A percentile compares a stretch with the other conserved stretches of the same genome.
Conservation (phyloP, 1,140 invertebrate genomes). For the Pseudobourletiella spinata region DNA sequence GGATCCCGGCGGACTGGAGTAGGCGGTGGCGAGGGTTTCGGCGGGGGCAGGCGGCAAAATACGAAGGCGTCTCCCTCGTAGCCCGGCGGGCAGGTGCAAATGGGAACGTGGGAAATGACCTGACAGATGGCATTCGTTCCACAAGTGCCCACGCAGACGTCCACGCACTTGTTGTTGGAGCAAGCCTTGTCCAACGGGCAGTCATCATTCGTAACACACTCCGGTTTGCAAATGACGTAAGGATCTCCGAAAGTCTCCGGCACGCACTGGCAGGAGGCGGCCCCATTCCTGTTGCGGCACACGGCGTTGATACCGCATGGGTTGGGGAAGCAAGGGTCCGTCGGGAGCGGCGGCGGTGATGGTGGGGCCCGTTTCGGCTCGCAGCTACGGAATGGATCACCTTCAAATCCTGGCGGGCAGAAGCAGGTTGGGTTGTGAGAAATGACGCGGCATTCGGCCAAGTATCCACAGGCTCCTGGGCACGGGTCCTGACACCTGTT, state of each 20-base stretch:
- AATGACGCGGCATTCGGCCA: slow-evolving; percentile 48
- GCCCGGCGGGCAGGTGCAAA: slow-evolving; percentile 55
- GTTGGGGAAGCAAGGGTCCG: slow-evolving; percentile 59
- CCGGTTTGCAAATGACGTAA: slow-evolving; percentile 61
- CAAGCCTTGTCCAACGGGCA: slow-evolving; percentile 79
- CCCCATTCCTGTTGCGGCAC: slow-evolving; percentile 56
- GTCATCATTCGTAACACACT: slow-evolving; percentile 69
- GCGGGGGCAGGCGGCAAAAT: slow-evolving; percentile 17
- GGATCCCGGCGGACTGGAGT: slow-evolving; percentile 51
- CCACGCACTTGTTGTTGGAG: slow-evolving; percentile 65
- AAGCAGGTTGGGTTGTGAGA: slow-evolving; percentile 73
- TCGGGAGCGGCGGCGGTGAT: slow-evolving; percentile 37
- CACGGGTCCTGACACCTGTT: slow-evolving; percentile 78
- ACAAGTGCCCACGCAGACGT: slow-evolving; percentile 59
- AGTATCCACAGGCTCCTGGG: slow-evolving; percentile 39
- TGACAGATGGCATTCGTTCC: slow-evolving; percentile 40
- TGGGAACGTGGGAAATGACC: slow-evolving; percentile 43
- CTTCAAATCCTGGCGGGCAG: slow-evolving; percentile 44
- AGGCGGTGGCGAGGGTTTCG: slow-evolving; percentile 2
- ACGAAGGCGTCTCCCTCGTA: slow-evolving; percentile 43
- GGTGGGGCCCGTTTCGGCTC: neutral
- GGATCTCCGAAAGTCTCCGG: slow-evolving; percentile 52
- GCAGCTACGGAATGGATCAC: slow-evolving; percentile 20
- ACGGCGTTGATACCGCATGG: slow-evolving; percentile 66
- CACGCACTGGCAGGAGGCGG: slow-evolving; percentile 58